Percentiles rank a stretch among this genome's conserved stretches.
Conservation (phyloP, 2,888 invertebrate species). For the Heteromurus nitidus region DNA sequence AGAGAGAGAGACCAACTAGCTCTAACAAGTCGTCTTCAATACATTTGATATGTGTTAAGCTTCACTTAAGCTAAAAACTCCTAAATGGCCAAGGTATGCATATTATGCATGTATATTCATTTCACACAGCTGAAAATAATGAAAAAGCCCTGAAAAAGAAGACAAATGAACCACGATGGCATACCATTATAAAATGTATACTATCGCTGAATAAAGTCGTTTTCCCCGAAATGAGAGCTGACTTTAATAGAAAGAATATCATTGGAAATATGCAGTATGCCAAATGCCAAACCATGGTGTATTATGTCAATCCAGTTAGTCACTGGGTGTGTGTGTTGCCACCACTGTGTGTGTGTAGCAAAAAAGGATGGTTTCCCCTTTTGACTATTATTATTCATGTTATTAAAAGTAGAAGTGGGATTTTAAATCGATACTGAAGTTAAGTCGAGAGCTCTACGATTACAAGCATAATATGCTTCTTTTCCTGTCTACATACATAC, state of each 20-base stretch:
- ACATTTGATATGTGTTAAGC: too few relatives aligned
- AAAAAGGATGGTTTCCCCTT: background rate
- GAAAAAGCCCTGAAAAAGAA: conserved; percentile 1
- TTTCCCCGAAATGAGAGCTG: background rate
- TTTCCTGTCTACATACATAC: too few relatives aligned
- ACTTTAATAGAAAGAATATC: background rate
- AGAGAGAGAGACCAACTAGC: background rate
- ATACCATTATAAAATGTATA: background rate
- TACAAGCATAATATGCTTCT: background rate
- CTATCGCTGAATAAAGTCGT: background rate
- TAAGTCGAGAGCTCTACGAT: background rate
- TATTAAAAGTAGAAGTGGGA: conserved; percentile 24
- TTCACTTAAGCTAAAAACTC: too few relatives aligned
- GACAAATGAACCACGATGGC: conserved; percentile 13
- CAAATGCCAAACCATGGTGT: background rate
- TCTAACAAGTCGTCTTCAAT: conserved; percentile 16
- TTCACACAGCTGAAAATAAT: conserved; percentile 4
- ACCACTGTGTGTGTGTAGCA: too few relatives aligned
- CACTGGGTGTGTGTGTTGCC: background rate
- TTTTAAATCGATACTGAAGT: conserved; percentile 32
- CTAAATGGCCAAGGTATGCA: background rate
- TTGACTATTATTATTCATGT: conserved; percentile 27
- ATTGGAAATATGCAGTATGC: background rate
- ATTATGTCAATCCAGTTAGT: background rate
- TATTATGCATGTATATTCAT: conserved; percentile 13